phyloP scores from a whole-genome alignment of 2,113 vertebrate genomes.

The Archocentrus centrarchus region DNA sequence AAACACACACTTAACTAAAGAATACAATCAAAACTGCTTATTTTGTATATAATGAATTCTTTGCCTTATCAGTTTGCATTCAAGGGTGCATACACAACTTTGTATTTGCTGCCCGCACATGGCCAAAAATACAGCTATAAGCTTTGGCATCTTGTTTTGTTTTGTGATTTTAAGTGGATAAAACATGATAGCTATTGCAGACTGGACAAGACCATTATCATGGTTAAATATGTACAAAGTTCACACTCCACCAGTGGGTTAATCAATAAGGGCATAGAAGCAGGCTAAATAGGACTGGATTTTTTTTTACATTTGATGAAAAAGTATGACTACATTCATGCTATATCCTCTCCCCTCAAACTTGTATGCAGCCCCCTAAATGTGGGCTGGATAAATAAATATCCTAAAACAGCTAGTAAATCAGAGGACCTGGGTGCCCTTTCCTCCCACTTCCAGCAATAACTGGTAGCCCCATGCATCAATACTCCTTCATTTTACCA shows the following conservation, averaged over 20 bases:
- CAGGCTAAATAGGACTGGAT: not conserved
- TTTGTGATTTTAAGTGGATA: not conserved
- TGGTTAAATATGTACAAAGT: not conserved
- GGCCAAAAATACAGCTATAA: too few relatives aligned
- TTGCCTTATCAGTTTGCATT: not conserved
- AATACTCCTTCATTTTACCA: not conserved
- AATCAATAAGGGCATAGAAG: not conserved
- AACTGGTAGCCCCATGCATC: not conserved
- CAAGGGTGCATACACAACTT: too few relatives aligned
- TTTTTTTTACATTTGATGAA: not conserved
- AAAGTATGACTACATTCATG: not conserved
- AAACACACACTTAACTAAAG: too few relatives aligned
- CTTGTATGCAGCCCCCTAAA: not conserved
- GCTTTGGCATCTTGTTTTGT: too few relatives aligned
- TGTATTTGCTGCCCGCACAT: too few relatives aligned
- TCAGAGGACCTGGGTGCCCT: slow-evolving; percentile 2
- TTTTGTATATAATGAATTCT: not conserved
- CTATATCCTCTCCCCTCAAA: not conserved
- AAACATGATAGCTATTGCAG: not conserved
- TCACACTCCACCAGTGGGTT: not conserved
- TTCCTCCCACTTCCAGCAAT: slow-evolving; percentile 26
- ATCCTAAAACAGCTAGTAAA: slow-evolving; percentile 6
- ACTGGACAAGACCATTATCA: not conserved
- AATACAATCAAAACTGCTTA: too few relatives aligned
- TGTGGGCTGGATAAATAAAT: not conserved